These are phyloP conservation scores for Drosophila lowei DNA, from an alignment of 1,140 invertebrate genomes.

Conservation along the genomic window DNA sequence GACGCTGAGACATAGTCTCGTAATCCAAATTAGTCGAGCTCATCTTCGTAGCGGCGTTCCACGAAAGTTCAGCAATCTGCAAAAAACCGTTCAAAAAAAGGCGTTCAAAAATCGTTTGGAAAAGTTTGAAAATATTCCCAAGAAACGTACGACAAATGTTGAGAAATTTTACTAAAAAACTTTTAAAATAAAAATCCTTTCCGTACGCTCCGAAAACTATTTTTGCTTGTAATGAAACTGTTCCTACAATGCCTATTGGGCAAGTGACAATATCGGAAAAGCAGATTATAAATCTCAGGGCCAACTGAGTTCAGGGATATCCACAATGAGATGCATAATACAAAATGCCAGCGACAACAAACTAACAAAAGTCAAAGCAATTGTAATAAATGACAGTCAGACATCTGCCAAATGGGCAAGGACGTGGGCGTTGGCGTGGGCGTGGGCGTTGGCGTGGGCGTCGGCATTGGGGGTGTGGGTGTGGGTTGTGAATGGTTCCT, in stretches of 20 bases:
- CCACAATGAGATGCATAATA: slow-evolving; percentile 53
- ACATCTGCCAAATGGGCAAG: slow-evolving; percentile 70
- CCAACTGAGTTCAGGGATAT: slow-evolving; percentile 34
- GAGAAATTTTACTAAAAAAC: no score
- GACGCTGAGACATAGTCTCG: not conserved
- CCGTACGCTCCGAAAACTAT: not conserved
- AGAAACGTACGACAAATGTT: no score
- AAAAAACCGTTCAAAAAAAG: not conserved
- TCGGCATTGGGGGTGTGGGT: not conserved
- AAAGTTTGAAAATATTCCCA: no score
- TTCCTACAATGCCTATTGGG: not conserved
- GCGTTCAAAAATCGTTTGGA: no score
- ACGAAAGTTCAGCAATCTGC: not conserved
- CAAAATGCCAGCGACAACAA: slow-evolving; percentile 62
- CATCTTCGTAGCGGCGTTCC: not conserved
- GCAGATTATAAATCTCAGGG: slow-evolving; percentile 41
- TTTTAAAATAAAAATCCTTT: no score
- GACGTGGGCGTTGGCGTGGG: not conserved
- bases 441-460: slow-evolving; percentile 1
- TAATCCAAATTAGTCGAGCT: not conserved
- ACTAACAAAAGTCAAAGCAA: slow-evolving; percentile 83
- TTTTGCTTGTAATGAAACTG: not conserved
- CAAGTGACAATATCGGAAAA: slow-evolving; percentile 3
- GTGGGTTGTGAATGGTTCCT: slow-evolving; percentile 8
- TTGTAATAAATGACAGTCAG: slow-evolving; percentile 83